Conservation (phyloP, 2,888 invertebrate species). For the Drosophila paramelanica region DNA sequence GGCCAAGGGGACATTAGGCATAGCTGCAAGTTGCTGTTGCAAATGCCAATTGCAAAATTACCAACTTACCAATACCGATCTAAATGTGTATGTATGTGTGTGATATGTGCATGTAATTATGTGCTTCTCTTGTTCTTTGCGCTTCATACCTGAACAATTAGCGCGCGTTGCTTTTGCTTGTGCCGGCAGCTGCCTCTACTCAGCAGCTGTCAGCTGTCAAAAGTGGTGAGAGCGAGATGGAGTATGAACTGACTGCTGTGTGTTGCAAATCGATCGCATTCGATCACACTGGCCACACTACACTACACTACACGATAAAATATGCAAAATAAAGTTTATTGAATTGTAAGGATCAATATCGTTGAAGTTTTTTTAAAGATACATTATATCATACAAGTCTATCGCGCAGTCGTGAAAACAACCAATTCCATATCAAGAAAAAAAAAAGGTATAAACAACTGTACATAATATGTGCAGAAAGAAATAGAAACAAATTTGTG, state of each 20-base stretch:
- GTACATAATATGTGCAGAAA: too few relatives aligned
- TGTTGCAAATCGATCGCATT: constrained; percentile 49
- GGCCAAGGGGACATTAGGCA: constrained; percentile 11
- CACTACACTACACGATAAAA: constrained; percentile 22
- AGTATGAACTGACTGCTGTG: not conserved
- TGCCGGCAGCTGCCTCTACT: constrained; percentile 52
- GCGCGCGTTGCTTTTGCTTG: constrained; percentile 48
- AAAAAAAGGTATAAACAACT: too few relatives aligned
- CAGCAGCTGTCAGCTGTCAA: constrained; percentile 60
- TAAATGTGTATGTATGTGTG: constrained; percentile 4
- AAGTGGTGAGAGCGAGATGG: constrained; percentile 44
- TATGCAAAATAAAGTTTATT: constrained; percentile 7
- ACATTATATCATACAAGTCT: too few relatives aligned
- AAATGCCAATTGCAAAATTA: constrained; percentile 70
- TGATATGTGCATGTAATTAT: constrained; percentile 47
- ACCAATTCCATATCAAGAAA: too few relatives aligned
- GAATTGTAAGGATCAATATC: too few relatives aligned
- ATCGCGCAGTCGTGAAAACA: too few relatives aligned
- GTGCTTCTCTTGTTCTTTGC: constrained; percentile 53
- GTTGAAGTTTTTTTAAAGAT: too few relatives aligned
- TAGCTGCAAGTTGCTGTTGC: constrained; percentile 24
- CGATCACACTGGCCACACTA: constrained; percentile 46
- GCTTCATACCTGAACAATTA: constrained; percentile 75
- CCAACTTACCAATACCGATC: constrained; percentile 29
- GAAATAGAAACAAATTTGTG: too few relatives aligned